A percentile compares a stretch with the other conserved stretches of the same genome.
These are phyloP conservation scores for Leucophenga montana DNA, from an alignment of 2,888 invertebrate species.

Conservation along the genomic window DNA sequence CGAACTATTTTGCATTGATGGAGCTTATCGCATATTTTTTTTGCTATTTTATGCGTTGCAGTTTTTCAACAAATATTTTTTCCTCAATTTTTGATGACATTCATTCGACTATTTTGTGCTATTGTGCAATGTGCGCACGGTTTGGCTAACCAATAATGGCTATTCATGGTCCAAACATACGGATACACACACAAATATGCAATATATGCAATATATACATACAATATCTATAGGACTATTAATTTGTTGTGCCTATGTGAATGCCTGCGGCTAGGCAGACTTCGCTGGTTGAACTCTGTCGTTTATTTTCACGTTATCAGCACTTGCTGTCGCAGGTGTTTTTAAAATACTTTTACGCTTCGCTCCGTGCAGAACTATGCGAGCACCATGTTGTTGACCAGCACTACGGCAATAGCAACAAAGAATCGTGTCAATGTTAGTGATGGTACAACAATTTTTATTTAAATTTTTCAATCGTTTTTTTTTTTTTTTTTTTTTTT, in stretches of 20 bases:
- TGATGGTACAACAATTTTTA: not conserved
- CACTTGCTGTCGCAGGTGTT: slow-evolving; percentile 55
- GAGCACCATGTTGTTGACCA: slow-evolving; percentile 54
- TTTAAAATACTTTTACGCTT: slow-evolving; percentile 34
- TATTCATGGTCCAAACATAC: slow-evolving; percentile 41
- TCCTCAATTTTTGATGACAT: slow-evolving; percentile 20
- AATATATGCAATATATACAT: not conserved
- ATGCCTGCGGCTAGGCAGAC: not conserved
- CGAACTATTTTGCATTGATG: slow-evolving; percentile 56
- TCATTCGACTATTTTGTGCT: slow-evolving; percentile 7
- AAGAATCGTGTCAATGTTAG: too few relatives aligned
- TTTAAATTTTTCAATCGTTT: not conserved
- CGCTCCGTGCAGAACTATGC: not conserved
- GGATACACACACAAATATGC: slow-evolving; percentile 14
- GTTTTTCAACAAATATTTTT: slow-evolving; percentile 2
- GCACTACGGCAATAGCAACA: not conserved
- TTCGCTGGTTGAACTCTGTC: slow-evolving; percentile 20
- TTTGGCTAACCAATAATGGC: slow-evolving; percentile 64
- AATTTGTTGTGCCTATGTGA: not conserved
- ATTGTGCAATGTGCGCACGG: slow-evolving; percentile 28
- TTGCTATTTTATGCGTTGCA: slow-evolving; percentile 41
- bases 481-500: not conserved
- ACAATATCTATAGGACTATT: not conserved
- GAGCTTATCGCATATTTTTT: slow-evolving; percentile 58
- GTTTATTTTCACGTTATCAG: slow-evolving; percentile 54